A percentile compares a stretch with the other conserved stretches of the same genome.
These are phyloP conservation scores for Percopsis omiscomaycus DNA, from an alignment of 2,797 vertebrate species.

Conservation along the genomic window DNA sequence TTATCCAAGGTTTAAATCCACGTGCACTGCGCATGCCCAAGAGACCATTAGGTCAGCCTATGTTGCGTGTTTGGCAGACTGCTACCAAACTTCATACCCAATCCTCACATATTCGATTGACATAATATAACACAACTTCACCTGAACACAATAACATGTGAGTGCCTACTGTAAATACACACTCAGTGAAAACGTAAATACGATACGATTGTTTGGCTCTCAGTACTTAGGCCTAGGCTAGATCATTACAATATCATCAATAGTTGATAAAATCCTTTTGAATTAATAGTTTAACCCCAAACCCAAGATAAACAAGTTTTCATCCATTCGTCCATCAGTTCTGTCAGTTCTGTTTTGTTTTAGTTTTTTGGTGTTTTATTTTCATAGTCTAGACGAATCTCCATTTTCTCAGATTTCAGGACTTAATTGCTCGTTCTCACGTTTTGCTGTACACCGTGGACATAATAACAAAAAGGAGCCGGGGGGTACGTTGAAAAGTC, in stretches of 20 bases:
- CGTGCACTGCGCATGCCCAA: slow-evolving; percentile 70
- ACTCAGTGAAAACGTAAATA: slow-evolving; percentile 68
- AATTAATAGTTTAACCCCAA: slow-evolving; percentile 65
- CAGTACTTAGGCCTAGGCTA: slow-evolving; percentile 64
- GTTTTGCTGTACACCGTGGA: slow-evolving; percentile 61
- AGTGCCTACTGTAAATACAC: slow-evolving; percentile 58
- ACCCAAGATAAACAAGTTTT: slow-evolving; percentile 26
- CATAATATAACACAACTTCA: slow-evolving; percentile 71
- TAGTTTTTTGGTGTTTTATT: background rate
- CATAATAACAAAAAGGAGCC: slow-evolving; percentile 49
- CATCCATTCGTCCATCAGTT: slow-evolving; percentile 43
- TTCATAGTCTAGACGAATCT: slow-evolving; percentile 12
- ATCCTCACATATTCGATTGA: slow-evolving; percentile 68
- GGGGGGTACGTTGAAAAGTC: slow-evolving; percentile 52
- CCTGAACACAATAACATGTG: slow-evolving; percentile 69
- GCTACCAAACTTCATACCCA: slow-evolving; percentile 52
- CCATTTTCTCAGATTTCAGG: slow-evolving; percentile 55
- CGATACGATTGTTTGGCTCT: slow-evolving; percentile 74
- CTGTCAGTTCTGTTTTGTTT: slow-evolving; percentile 12
- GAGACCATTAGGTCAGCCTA: slow-evolving; percentile 52
- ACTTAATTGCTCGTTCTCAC: slow-evolving; percentile 56
- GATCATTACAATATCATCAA: slow-evolving; percentile 67
- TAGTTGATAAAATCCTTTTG: slow-evolving; percentile 62
- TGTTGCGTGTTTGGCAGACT: slow-evolving; percentile 64
- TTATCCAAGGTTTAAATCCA: slow-evolving; percentile 65